Evolutionary conservation across 37 sponge, comb jelly and placozoan genomes (phyloP).

Genomic region (Corticium candelabrum): DNA sequence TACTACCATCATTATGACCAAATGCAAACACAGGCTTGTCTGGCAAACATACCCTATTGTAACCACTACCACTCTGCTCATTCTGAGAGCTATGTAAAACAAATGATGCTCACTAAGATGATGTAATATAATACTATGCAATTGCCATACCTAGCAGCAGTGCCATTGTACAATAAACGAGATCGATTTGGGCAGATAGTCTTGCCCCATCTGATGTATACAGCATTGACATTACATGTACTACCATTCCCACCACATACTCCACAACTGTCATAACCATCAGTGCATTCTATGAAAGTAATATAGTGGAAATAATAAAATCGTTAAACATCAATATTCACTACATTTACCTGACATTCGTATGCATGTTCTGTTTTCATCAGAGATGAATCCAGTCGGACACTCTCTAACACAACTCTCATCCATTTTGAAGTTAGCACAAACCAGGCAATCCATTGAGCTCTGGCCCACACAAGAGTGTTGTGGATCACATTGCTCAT

Average conservation of each 20-base stretch:
- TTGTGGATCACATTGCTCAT: neutral
- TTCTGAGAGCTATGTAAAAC: neutral
- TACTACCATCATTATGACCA: neutral
- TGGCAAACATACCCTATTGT: neutral
- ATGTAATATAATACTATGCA: neutral
- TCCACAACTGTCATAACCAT: neutral
- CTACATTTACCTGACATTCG: neutral
- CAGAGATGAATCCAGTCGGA: neutral
- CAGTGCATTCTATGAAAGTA: neutral
- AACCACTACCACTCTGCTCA: neutral
- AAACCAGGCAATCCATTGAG: neutral
- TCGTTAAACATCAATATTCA: neutral
- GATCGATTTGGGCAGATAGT: neutral
- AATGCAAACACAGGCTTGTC: neutral
- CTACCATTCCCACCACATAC: neutral
- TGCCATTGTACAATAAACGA: neutral
- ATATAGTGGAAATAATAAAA: neutral
- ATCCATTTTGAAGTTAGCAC: neutral
- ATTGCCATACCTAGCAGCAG: neutral
- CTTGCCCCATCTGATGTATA: neutral
- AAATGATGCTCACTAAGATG: neutral
- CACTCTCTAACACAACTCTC: neutral
- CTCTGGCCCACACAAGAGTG: neutral
- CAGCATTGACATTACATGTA: neutral
- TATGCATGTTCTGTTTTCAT: too few relatives aligned